A percentile compares a stretch with the other conserved stretches of the same genome.
These are phyloP conservation scores for Eristalis arbustorum DNA, from an alignment of 2,888 invertebrate species.

Conservation along the genomic window DNA sequence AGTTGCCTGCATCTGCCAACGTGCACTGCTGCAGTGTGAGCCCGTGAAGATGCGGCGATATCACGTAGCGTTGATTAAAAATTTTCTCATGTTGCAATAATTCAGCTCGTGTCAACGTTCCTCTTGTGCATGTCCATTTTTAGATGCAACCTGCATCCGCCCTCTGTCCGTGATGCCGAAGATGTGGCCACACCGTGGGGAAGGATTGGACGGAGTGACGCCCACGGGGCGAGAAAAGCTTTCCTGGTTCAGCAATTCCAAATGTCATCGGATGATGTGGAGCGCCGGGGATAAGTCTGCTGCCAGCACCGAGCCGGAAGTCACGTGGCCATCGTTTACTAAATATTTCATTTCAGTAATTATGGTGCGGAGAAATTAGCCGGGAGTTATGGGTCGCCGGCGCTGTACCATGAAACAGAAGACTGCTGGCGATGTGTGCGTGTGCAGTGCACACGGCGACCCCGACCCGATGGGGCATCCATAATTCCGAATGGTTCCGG, in stretches of 20 bases:
- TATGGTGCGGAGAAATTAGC: conserved; percentile 32
- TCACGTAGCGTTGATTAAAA: conserved; percentile 51
- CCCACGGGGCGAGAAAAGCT: neutral
- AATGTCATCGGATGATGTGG: neutral
- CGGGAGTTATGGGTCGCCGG: conserved; percentile 5
- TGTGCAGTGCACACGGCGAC: neutral
- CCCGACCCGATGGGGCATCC: neutral
- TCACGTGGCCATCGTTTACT: conserved; percentile 45
- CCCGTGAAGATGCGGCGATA: conserved; percentile 21
- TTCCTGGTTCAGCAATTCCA: conserved; percentile 9
- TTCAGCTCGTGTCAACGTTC: conserved; percentile 22
- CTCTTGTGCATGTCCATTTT: conserved; percentile 9
- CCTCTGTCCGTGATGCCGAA: conserved; percentile 1
- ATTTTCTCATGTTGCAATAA: conserved; percentile 47
- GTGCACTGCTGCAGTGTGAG: neutral
- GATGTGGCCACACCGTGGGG: neutral
- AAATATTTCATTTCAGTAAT: conserved; percentile 40
- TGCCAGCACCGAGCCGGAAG: conserved; percentile 14
- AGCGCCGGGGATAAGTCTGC: neutral
- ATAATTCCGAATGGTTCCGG: neutral
- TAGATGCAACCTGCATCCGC: conserved; percentile 1
- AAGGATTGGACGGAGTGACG: neutral
- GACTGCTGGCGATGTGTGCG: neutral
- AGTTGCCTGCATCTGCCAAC: neutral
- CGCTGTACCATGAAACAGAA: neutral